These are phyloP conservation scores for Rattus norvegicus DNA, from an alignment of 2,113 vertebrate species.

Conservation along the genomic window DNA sequence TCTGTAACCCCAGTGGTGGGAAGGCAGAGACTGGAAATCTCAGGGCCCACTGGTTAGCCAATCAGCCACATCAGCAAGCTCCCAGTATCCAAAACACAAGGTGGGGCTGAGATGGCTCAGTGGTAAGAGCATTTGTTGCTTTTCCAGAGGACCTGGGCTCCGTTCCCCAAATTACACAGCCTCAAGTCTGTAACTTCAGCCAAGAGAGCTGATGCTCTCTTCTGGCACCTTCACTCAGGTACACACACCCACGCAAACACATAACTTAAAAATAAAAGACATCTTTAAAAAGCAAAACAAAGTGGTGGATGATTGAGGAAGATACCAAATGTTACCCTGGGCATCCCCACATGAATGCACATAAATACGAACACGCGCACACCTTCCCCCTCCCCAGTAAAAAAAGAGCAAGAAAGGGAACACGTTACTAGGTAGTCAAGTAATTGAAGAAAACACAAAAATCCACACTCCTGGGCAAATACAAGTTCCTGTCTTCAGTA, in stretches of 20 bases:
- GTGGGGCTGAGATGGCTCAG: not conserved
- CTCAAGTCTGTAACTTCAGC: not conserved
- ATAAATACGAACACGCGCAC: not conserved
- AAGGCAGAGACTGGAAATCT: not conserved
- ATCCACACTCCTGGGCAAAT: not conserved
- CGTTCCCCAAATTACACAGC: not conserved
- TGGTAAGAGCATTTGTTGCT: not conserved
- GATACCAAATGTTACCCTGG: not conserved
- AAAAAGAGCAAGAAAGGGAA: not conserved
- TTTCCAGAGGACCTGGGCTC: not conserved
- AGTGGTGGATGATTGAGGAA: not conserved
- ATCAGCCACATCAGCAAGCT: not conserved
- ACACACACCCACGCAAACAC: not conserved
- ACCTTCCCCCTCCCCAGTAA: not conserved
- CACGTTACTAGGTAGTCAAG: not conserved
- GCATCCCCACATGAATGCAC: not conserved
- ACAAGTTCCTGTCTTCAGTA: not conserved
- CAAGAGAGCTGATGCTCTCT: not conserved
- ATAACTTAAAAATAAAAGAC: not conserved
- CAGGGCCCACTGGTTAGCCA: not conserved
- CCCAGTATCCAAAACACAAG: not conserved
- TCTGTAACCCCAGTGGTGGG: no score
- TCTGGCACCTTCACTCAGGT: not conserved
- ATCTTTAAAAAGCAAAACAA: not conserved
- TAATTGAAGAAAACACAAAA: not conserved